Conservation (phyloP, 2,888 invertebrate species). For the Eremobia ochroleuca region DNA sequence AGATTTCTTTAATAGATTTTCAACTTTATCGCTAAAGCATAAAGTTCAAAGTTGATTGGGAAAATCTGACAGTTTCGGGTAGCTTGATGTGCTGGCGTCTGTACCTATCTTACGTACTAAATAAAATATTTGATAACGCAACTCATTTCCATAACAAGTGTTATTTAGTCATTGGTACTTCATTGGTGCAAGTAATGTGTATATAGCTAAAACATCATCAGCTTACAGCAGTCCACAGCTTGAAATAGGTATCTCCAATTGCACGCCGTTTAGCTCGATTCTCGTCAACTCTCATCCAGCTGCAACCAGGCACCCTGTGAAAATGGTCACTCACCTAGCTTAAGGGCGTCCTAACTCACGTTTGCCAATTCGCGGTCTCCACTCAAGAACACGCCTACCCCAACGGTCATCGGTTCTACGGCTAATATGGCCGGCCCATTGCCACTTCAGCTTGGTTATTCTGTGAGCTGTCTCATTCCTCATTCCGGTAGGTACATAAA, state of each 20-base stretch:
- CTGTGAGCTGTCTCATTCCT: background rate
- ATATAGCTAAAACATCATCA: background rate
- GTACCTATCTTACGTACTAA: background rate
- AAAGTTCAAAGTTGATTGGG: too few relatives aligned
- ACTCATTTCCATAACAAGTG: slow-evolving; percentile 11
- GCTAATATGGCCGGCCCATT: background rate
- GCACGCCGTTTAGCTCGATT: background rate
- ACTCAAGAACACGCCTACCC: background rate
- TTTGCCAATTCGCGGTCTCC: background rate
- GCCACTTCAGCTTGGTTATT: too few relatives aligned
- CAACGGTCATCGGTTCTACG: background rate
- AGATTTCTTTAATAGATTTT: too few relatives aligned
- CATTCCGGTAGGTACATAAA: background rate
- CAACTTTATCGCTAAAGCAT: too few relatives aligned
- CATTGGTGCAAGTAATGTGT: background rate
- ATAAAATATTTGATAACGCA: background rate
- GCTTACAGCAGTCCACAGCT: background rate
- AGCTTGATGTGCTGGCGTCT: too few relatives aligned
- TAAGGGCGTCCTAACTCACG: background rate
- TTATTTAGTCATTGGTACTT: slow-evolving; percentile 4
- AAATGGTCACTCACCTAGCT: background rate
- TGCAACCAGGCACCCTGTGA: background rate
- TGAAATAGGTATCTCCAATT: background rate
- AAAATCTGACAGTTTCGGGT: too few relatives aligned
- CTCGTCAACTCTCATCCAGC: background rate